A percentile compares a stretch with the other conserved stretches of the same genome.
Evolutionary conservation across 1,140 invertebrate species (phyloP).

Genomic region (Ceratina japonica): DNA sequence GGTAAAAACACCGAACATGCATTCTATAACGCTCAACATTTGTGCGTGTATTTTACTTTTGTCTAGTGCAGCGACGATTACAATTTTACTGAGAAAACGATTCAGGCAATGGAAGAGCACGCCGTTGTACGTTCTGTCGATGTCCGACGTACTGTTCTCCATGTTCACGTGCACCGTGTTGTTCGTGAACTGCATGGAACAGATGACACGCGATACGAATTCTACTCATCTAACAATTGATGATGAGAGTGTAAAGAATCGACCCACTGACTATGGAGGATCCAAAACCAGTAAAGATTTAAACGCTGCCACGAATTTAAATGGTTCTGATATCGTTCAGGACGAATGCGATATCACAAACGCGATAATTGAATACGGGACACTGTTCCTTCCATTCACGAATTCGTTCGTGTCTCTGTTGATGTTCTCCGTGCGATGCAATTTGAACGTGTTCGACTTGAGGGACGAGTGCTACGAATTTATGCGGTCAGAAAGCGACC

Average conservation of each 20-base stretch:
- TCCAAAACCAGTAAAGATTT: not conserved
- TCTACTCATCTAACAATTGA: no score
- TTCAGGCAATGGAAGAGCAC: slow-evolving; percentile 38
- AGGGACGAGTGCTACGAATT: slow-evolving; percentile 24
- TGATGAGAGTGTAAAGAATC: slow-evolving; percentile 10
- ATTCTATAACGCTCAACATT: slow-evolving; percentile 30
- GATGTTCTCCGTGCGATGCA: slow-evolving; percentile 56
- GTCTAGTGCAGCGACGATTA: slow-evolving; percentile 45
- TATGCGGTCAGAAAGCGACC: not conserved
- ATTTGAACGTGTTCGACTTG: slow-evolving; percentile 34
- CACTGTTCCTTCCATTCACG: slow-evolving; percentile 55
- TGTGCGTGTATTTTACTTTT: slow-evolving; percentile 48
- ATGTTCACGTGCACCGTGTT: slow-evolving; percentile 41
- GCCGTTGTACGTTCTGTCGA: slow-evolving; percentile 51
- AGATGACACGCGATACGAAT: not conserved
- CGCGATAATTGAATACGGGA: slow-evolving; percentile 58
- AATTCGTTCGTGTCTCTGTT: slow-evolving; percentile 64
- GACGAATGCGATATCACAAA: slow-evolving; percentile 42
- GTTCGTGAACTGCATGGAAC: slow-evolving; percentile 29
- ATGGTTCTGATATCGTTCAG: not conserved
- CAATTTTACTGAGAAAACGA: slow-evolving; percentile 44
- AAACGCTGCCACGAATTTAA: not conserved
- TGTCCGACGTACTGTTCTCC: slow-evolving; percentile 54
- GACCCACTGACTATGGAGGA: not conserved
- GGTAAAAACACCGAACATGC: slow-evolving; percentile 36